Evolutionary conservation across 2,888 invertebrate species (phyloP).

Genomic region (Fabriciana adippe): DNA sequence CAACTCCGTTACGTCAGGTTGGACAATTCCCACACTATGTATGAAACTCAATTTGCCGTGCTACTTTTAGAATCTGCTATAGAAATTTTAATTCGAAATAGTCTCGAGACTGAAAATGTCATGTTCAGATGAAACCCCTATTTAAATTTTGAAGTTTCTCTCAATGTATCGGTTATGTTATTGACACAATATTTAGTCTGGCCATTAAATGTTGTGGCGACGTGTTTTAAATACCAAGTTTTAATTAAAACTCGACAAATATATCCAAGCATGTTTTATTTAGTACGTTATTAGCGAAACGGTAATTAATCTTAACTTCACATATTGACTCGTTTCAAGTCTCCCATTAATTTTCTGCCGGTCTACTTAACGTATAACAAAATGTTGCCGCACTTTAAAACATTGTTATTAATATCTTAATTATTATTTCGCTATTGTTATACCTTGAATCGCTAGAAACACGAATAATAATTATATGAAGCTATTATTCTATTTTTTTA

Average conservation of each 20-base stretch:
- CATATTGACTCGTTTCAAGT: conserved; percentile 8
- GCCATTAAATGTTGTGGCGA: neutral
- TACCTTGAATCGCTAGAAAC: neutral
- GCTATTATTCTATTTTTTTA: neutral
- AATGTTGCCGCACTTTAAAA: neutral
- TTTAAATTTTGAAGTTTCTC: conserved; percentile 34
- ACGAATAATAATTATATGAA: neutral
- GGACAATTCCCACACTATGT: conserved; percentile 50
- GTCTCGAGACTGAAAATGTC: conserved; percentile 54
- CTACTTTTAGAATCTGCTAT: conserved; percentile 48
- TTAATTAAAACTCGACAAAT: conserved; percentile 13
- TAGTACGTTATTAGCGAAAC: conserved; percentile 8
- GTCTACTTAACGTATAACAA: conserved; percentile 5
- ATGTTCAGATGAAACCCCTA: conserved; percentile 52
- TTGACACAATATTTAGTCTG: conserved; percentile 22
- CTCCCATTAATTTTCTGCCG: neutral
- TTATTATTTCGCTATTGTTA: no score
- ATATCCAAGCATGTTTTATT: conserved; percentile 9
- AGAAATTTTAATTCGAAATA: conserved; percentile 60
- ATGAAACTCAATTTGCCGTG: conserved; percentile 56
- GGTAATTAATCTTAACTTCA: conserved; percentile 15
- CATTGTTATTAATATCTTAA: no score
- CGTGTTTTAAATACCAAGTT: conserved; percentile 14
- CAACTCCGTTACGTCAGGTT: conserved; percentile 48
- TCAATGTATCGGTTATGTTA: conserved; percentile 25